Percentiles rank a stretch among this genome's conserved stretches.
These are phyloP conservation scores for Hyla sarda DNA, from an alignment of 2,113 vertebrate genomes.

Conservation along the genomic window DNA sequence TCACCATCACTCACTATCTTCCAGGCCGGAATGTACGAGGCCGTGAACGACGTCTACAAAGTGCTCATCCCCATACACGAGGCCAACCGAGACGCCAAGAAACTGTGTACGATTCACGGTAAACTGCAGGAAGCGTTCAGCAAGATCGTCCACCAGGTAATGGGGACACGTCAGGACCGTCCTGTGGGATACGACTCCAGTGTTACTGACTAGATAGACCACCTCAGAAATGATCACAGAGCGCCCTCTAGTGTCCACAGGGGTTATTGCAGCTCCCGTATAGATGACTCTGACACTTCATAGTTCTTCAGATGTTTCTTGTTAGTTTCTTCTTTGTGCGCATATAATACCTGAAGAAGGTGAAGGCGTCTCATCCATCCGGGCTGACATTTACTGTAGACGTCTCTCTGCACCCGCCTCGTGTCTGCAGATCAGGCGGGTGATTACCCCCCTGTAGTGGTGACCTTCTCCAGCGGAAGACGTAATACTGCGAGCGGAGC, in stretches of 20 bases:
- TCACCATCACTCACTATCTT: constrained; percentile 55
- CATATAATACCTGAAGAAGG: background rate
- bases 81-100: constrained; percentile 97
- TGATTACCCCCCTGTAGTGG: background rate
- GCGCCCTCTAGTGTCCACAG: background rate
- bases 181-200: background rate
- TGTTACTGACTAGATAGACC: background rate
- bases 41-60: constrained; percentile 98
- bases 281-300: background rate
- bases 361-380: background rate
- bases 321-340: background rate
- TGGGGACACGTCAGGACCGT: background rate
- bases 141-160: constrained; percentile 99
- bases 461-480: background rate
- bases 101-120: constrained; percentile 96
- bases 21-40: constrained; percentile 98
- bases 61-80: constrained; percentile 97
- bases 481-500: background rate
- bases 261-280: background rate
- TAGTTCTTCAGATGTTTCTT: background rate
- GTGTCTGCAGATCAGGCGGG: background rate
- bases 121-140: constrained; percentile 99
- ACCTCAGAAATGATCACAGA: background rate
- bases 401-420: background rate
- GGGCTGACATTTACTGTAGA: background rate